Evolutionary conservation across 64 coral and sea anemone species (phyloP).

Genomic region (Dendronephthya gigantea): DNA sequence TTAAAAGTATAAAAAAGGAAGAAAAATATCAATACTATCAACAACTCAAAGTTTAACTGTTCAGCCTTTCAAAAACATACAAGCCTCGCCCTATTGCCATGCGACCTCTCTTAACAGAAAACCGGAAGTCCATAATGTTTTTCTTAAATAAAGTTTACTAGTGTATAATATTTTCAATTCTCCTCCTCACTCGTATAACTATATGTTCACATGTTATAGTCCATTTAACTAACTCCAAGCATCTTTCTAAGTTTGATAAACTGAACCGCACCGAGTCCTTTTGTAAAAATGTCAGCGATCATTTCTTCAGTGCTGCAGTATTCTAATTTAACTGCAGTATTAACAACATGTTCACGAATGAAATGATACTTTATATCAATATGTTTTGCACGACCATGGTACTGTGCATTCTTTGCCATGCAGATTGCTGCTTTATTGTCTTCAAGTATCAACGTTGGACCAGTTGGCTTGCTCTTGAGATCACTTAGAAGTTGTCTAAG

Average conservation of each 20-base stretch:
- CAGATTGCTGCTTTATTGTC: neutral
- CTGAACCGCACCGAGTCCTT: neutral
- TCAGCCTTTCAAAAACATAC: too few species aligned
- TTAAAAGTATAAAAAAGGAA: too few species aligned
- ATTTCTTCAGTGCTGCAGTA: neutral
- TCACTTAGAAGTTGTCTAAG: too few species aligned
- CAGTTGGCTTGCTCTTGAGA: too few species aligned
- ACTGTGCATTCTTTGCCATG: neutral
- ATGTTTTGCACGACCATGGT: neutral
- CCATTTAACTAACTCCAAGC: neutral
- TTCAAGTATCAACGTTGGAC: too few species aligned
- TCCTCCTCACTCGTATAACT: neutral
- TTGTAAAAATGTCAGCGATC: neutral
- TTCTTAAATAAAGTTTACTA: too few species aligned
- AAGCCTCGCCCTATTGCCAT: too few species aligned
- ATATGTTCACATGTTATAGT: neutral
- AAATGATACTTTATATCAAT: constrained; percentile 2
- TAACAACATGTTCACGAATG: neutral
- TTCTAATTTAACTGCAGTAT: neutral
- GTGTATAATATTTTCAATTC: neutral
- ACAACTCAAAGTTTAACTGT: too few species aligned
- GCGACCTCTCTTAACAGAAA: too few species aligned
- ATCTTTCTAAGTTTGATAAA: neutral
- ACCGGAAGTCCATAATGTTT: too few species aligned
- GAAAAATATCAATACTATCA: too few species aligned